Evolutionary conservation across 2,113 vertebrate species (phyloP).

Genomic region (Cettia cetti): DNA sequence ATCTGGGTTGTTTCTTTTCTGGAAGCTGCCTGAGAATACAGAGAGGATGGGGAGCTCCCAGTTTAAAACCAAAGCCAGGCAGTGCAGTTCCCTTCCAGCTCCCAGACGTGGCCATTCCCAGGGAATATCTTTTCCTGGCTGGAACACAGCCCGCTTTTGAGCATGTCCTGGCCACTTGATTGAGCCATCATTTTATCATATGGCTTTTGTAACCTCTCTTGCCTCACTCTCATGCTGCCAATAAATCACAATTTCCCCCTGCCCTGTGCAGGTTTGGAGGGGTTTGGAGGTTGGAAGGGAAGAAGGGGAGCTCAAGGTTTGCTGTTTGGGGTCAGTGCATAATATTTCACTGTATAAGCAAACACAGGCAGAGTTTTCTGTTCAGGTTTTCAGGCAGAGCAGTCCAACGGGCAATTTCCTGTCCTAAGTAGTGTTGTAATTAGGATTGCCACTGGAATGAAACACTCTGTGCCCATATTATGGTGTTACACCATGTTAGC

Average conservation of each 20-base stretch:
- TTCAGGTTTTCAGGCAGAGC: conserved; percentile 10
- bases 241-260: background rate
- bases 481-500: conserved; percentile 49
- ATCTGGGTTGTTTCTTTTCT: background rate
- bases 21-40: background rate
- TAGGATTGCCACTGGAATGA: conserved; percentile 63
- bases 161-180: background rate
- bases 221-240: background rate
- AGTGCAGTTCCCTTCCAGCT: background rate
- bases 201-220: conserved; percentile 49
- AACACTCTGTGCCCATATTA: conserved; percentile 21
- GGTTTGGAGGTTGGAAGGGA: background rate
- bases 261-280: background rate
- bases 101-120: background rate
- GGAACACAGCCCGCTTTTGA: background rate
- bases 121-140: background rate
- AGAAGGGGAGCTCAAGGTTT: background rate
- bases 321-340: background rate
- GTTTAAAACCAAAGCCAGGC: background rate
- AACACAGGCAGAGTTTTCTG: background rate
- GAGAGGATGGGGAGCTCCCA: background rate
- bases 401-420: conserved; percentile 46
- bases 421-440: conserved; percentile 45
- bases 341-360: background rate
- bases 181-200: conserved; percentile 50